Evolutionary conservation across 2,797 vertebrate genomes (phyloP).

Genomic region (Percopsis omiscomaycus): DNA sequence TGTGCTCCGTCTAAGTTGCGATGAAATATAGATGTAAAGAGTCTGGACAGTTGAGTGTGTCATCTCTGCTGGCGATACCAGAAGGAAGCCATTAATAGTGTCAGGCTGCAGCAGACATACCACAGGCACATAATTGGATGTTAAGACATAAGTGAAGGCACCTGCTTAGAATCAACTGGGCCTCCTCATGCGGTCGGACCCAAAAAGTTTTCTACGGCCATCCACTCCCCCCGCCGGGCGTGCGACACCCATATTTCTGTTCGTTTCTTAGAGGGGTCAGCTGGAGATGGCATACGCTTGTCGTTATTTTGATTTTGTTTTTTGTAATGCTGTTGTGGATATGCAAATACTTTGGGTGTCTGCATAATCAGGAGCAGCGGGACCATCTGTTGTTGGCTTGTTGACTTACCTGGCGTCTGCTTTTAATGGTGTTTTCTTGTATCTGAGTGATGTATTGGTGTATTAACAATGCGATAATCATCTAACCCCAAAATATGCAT

Average conservation of each 20-base stretch:
- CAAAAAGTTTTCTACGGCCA: constrained; percentile 59
- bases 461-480: constrained; percentile 81
- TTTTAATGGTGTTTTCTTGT: constrained; percentile 80
- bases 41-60: constrained; percentile 77
- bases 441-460: constrained; percentile 74
- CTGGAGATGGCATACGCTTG: constrained; percentile 54
- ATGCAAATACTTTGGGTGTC: constrained; percentile 77
- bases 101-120: constrained; percentile 79
- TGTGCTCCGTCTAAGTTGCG: constrained; percentile 68
- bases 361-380: constrained; percentile 81
- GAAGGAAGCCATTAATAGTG: constrained; percentile 83
- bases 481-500: constrained; percentile 74
- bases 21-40: constrained; percentile 85
- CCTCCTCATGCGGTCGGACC: constrained; percentile 60
- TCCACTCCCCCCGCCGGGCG: constrained; percentile 44
- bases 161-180: constrained; percentile 77
- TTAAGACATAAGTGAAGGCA: constrained; percentile 78
- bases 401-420: constrained; percentile 80
- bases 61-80: constrained; percentile 80
- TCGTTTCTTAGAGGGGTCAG: constrained; percentile 66
- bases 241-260: constrained; percentile 39
- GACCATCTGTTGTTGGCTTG: constrained; percentile 83
- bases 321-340: constrained; percentile 61
- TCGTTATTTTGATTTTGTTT: constrained; percentile 30
- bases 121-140: constrained; percentile 77